Evolutionary conservation across 1,140 invertebrate species (phyloP), one percentile per base, ranked within the genome.

Genomic region (Drosophila quadrilineata): DNA sequence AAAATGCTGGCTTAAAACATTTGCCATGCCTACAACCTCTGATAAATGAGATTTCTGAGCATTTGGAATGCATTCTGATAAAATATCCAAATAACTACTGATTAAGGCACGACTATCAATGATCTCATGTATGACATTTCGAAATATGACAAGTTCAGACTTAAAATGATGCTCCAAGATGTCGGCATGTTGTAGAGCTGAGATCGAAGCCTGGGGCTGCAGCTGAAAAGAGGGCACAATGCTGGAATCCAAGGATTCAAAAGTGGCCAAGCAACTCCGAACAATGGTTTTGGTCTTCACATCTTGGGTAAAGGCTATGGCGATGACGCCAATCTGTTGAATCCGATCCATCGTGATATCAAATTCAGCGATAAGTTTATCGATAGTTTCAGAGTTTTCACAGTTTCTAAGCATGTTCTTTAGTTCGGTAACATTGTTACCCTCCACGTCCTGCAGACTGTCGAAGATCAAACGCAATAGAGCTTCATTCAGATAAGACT

Each of bases 281-380:
- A 89, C 67, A 14, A 84, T 65, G 0, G 88, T 84, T 31, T 73
- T 85, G 0, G 88, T 82, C 41, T 88, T 89, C 3, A 75, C 58
- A 48, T 87, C 68, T 3, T 57, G 45, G 0, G 85, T 71, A 33
- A 88, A 88, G 4, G 85, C 76, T 22, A 87, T 87, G 5, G 85
- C 88, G 57, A 89, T 79, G 2, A 85, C 71, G 9, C 88, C 88
- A n/a, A 89, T 88, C 48, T 89, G 88, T 19, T 76, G 72, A 8
- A 76, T 73, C 6, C 88, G 69, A 53, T 89, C 88, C 22, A 86
- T 71, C 41, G 80, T 89, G 0, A 54, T 46, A 54, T 89, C 88
- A 38, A 89, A 89, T 19, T 79, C 63, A 0, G 28, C 22, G 4
- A 89, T 84, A 0, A 84, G 50, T 3, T 80, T 52, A 8, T 75